Percentiles rank a stretch among this genome's conserved stretches.
Evolutionary conservation across 2,113 vertebrate species (phyloP).

Genomic region (Oryzias celebensis): DNA sequence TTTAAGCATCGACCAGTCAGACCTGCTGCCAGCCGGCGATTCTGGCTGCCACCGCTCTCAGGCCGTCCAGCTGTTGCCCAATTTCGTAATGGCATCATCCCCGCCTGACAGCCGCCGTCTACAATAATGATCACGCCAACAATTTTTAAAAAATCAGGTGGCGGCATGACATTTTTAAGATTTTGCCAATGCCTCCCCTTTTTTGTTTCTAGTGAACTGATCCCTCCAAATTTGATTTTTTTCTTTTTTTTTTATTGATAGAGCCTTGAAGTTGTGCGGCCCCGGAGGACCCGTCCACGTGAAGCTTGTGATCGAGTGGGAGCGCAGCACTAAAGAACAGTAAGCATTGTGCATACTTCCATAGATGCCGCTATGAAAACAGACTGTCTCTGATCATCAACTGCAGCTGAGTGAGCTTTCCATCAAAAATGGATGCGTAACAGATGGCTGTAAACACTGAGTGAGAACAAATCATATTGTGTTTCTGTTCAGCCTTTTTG

Average conservation of each 20-base stretch:
- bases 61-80: too few species aligned
- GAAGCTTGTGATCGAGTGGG: conserved; percentile 88
- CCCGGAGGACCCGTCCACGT: conserved; percentile 83
- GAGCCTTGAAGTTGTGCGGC: conserved; percentile 83
- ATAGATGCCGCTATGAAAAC: too few species aligned
- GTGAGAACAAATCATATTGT: not conserved
- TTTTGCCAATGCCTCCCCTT: too few species aligned
- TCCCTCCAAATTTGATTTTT: not conserved
- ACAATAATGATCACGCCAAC: too few species aligned
- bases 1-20: too few species aligned
- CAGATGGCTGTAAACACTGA: not conserved
- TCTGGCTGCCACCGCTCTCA: too few species aligned
- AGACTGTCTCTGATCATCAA: not conserved
- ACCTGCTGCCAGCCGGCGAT: too few species aligned
- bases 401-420: not conserved
- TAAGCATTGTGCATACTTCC: conserved; percentile 5
- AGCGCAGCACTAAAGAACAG: conserved; percentile 78
- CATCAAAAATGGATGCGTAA: not conserved
- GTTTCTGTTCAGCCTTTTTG: conserved; percentile 82
- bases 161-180: too few species aligned
- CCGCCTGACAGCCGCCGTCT: too few species aligned
- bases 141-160: too few species aligned
- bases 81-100: too few species aligned
- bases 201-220: too few species aligned
- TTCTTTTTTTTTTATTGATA: conserved; percentile 41